Percentiles rank a stretch among this genome's conserved stretches.
Evolutionary conservation across 2,797 vertebrate species (phyloP).

Genomic region (Lophius americanus): DNA sequence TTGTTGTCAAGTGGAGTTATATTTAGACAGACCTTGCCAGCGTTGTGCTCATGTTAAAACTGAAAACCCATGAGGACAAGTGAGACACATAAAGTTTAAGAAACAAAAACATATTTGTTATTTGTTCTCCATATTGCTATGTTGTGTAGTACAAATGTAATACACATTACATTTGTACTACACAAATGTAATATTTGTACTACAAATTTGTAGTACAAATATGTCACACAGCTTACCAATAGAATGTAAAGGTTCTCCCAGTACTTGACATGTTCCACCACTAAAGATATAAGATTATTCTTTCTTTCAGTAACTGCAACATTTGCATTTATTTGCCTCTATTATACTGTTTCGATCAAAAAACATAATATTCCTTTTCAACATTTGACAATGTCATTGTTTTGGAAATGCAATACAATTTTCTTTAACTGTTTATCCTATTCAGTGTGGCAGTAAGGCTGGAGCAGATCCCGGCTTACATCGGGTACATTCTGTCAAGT

Average conservation of each 20-base stretch:
- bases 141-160: conserved; percentile 46
- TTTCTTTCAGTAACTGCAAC: conserved; percentile 13
- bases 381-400: no score
- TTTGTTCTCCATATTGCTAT: conserved; percentile 58
- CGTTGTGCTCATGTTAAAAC: conserved; percentile 67
- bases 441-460: no score
- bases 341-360: not conserved
- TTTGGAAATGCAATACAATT: no score
- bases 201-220: no score
- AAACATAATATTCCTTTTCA: no score
- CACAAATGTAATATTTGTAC: no score
- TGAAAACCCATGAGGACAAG: conserved; percentile 69
- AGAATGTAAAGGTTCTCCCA: conserved; percentile 9
- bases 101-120: conserved; percentile 64
- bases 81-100: conserved; percentile 36
- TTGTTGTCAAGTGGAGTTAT: conserved; percentile 79
- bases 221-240: conserved; percentile 18
- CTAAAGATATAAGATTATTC: not conserved
- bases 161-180: no score
- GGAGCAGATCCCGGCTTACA: no score
- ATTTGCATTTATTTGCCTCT: conserved; percentile 6
- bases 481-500: no score
- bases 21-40: conserved; percentile 77
- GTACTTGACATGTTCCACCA: conserved; percentile 1
- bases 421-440: no score